Base-by-base conservation (phyloP, 2,888 invertebrate species). In the Tenthredo mesomela region DNA sequence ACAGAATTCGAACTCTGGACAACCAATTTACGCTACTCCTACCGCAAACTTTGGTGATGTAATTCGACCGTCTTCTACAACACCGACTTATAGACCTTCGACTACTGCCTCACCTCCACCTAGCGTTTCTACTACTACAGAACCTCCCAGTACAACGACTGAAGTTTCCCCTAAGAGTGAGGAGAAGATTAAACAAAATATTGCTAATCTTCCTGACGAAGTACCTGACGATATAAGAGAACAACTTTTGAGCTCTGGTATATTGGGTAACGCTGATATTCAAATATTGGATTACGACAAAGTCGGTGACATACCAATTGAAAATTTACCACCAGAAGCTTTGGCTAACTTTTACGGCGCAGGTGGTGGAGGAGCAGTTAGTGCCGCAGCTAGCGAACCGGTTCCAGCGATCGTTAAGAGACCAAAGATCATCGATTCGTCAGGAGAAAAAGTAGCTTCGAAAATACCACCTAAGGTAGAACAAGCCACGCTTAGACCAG, bases 281-380 rank as follows among this genome's bases (percentile, higher is more conserved):
- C 97, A 98, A 88, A 95, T 98, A 77, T 93, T 98, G 85, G 97
- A 98, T 93, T 98, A 98, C 89, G 97, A 98, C 90, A 97, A 98
- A 94, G 96, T 97, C 65, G 97, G 98, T 47, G 97, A 97, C 87
- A 97, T 97, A 84, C 96, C 97, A 5, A 94, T 98, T 82, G 97
- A 97, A 87, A 97, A 96, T 86, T 93, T 98, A 80, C 97, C 97
- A 2, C 97, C 97, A 82, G 97, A 98, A 93, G 97, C 97, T 88
- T 93, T 98, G 85, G 97, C 97, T 58, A 97, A 97, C 92, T 97
- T 98, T 93, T 97, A 97, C 90, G 96, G 96, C 29, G 97, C 96
- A n/a, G 97, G 97, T 83, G 97, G 97, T 85, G 96, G 94, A 7
- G 95, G 96, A 87, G 96, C 97, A 91, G 95, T 96, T 85, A 95